Conservation (phyloP, 2,797 vertebrate genomes). For the Sebastes goodei region DNA sequence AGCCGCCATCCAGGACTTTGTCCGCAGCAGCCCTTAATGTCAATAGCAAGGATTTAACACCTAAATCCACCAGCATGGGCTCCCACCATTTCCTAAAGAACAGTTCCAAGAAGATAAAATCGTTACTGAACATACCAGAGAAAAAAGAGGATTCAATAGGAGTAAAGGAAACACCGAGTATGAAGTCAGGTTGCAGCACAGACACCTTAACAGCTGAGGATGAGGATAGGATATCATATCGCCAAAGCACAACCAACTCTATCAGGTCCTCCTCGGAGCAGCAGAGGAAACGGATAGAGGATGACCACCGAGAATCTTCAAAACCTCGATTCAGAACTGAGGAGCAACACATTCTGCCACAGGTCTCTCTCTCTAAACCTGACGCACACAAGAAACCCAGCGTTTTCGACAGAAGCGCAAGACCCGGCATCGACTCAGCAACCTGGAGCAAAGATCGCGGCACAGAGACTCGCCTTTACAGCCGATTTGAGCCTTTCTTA, state of each 20-base stretch:
- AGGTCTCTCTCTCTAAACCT: conserved; percentile 43
- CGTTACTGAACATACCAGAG: conserved; percentile 89
- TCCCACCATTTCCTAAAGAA: conserved; percentile 88
- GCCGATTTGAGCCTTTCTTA: conserved; percentile 89
- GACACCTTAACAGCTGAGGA: conserved; percentile 88
- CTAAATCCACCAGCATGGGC: conserved; percentile 66
- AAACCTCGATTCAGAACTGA: conserved; percentile 89
- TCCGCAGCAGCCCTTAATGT: conserved; percentile 84
- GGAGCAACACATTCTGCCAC: conserved; percentile 80
- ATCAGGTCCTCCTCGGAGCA: conserved; percentile 77
- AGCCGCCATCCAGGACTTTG: conserved; percentile 79
- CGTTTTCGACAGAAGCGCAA: conserved; percentile 21
- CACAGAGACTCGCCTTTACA: conserved; percentile 84
- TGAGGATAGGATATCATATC: conserved; percentile 73
- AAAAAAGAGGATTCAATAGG: conserved; percentile 84
- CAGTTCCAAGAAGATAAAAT: conserved; percentile 89
- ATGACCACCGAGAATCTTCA: conserved; percentile 81
- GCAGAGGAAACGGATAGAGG: conserved; percentile 71
- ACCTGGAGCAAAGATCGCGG: conserved; percentile 72
- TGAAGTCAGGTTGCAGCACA: conserved; percentile 86
- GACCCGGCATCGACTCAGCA: conserved; percentile 35
- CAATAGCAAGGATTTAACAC: conserved; percentile 68
- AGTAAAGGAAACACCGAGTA: conserved; percentile 79
- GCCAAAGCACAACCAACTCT: conserved; percentile 72
- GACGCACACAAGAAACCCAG: conserved; percentile 34